Evolutionary conservation across 2,888 invertebrate species (phyloP).

Genomic region (Drosophila cognata): DNA sequence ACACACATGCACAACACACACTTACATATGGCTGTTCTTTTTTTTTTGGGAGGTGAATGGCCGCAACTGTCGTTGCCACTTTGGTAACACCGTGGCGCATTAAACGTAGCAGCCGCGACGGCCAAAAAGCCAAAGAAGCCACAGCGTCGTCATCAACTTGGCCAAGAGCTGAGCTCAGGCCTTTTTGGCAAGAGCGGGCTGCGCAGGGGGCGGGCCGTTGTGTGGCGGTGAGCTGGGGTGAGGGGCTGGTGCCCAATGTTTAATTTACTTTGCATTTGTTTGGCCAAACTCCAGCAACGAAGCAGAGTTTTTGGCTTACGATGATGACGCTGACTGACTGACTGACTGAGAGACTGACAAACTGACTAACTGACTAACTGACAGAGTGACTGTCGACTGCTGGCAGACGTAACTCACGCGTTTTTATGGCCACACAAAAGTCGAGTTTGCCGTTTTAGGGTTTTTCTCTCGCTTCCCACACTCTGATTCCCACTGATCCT

Average conservation of each 20-base stretch:
- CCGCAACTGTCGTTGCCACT: slow-evolving; percentile 81
- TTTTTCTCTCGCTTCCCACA: slow-evolving; percentile 67
- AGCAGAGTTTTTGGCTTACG: slow-evolving; percentile 42
- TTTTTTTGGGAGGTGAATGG: slow-evolving; percentile 82
- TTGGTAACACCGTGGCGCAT: slow-evolving; percentile 78
- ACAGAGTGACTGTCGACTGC: slow-evolving; percentile 30
- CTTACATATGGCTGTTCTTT: slow-evolving; percentile 46
- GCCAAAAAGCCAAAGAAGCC: slow-evolving; percentile 57
- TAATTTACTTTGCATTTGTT: slow-evolving; percentile 78
- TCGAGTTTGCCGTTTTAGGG: slow-evolving; percentile 48
- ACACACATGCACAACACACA: slow-evolving; percentile 16
- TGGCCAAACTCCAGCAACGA: slow-evolving; percentile 58
- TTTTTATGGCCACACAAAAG: slow-evolving; percentile 76
- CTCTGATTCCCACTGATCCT: slow-evolving; percentile 67
- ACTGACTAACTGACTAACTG: slow-evolving; percentile 33
- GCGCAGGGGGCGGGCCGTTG: slow-evolving; percentile 1
- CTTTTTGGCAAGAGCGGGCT: slow-evolving; percentile 54
- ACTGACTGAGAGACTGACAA: slow-evolving; percentile 27
- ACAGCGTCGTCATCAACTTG: slow-evolving; percentile 67
- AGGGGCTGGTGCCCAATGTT: slow-evolving; percentile 49
- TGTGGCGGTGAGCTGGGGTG: not conserved
- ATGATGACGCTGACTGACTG: slow-evolving; percentile 47
- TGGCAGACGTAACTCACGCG: slow-evolving; percentile 66
- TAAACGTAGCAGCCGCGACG: slow-evolving; percentile 71
- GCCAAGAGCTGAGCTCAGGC: slow-evolving; percentile 34